Evolutionary conservation across 2,797 vertebrate species (phyloP).

Genomic region (Sarcoramphus papa): DNA sequence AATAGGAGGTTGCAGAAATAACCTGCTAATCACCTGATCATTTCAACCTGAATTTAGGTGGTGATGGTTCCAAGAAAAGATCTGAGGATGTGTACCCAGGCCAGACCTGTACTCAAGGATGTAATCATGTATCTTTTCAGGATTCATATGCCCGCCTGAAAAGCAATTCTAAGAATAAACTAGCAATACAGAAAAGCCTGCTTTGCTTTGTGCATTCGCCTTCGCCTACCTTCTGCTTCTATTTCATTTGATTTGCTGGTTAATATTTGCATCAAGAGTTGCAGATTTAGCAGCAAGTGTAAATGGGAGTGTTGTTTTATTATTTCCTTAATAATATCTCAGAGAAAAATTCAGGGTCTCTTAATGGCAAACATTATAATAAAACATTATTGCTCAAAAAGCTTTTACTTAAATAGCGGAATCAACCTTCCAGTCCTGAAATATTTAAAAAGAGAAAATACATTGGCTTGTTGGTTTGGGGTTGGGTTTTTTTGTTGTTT

Average conservation of each 20-base stretch:
- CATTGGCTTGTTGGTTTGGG: background rate
- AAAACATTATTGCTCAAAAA: background rate
- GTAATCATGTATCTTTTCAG: background rate
- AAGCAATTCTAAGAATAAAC: background rate
- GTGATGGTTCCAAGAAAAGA: constrained; percentile 32
- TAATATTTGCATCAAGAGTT: background rate
- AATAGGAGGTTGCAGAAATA: constrained; percentile 19
- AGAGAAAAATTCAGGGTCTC: background rate
- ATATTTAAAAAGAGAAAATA: background rate
- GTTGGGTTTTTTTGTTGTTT: accelerated
- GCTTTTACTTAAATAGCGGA: background rate
- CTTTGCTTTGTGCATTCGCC: background rate
- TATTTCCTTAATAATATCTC: background rate
- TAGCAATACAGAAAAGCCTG: background rate
- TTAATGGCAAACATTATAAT: background rate
- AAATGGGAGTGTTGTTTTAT: background rate
- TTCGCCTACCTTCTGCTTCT: background rate
- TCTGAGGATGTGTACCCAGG: background rate
- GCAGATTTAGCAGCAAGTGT: background rate
- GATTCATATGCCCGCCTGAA: background rate
- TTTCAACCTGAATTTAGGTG: background rate
- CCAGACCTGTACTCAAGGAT: background rate
- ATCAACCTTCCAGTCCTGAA: background rate
- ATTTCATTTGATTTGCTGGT: background rate
- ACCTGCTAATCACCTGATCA: background rate